Conservation (phyloP, 2,113 vertebrate species). For the Tragelaphus scriptus region DNA sequence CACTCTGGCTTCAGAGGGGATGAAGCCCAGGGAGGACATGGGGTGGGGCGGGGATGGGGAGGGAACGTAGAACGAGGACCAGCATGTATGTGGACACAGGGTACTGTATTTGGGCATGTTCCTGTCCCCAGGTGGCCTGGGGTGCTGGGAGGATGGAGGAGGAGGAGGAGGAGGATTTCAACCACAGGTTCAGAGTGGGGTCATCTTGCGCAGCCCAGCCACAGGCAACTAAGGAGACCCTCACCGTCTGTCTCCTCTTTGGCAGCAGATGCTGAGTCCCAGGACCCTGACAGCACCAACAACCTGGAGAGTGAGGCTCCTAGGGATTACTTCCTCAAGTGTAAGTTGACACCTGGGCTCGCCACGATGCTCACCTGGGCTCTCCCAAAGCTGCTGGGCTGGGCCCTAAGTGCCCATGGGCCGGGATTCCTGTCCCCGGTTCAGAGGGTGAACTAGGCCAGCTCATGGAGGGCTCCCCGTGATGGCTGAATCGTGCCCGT, state of each 20-base stretch:
- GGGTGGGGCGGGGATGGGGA: too few relatives aligned
- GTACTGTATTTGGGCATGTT: neutral
- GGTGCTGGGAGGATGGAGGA: neutral
- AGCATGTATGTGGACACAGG: neutral
- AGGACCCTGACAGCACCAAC: constrained; percentile 71
- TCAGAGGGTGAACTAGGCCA: neutral
- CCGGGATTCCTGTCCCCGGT: neutral
- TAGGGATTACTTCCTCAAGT: constrained; percentile 84
- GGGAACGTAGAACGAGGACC: neutral
- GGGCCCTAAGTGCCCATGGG: rapidly evolving
- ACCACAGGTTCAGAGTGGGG: neutral
- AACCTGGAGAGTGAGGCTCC: constrained; percentile 65
- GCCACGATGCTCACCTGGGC: too few relatives aligned
- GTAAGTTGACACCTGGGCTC: constrained; percentile 64
- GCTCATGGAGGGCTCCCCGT: neutral
- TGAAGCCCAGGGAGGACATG: neutral
- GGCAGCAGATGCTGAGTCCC: constrained; percentile 43
- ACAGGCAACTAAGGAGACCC: neutral
- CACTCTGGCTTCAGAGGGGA: neutral
- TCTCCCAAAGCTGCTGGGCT: neutral
- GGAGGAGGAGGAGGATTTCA: neutral
- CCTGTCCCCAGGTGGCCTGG: neutral
- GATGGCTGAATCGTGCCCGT: too few relatives aligned
- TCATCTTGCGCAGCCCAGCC: neutral
- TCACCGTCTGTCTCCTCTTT: neutral